These are phyloP conservation scores for Morus bassanus DNA, from an alignment of 2,797 vertebrate species.

Conservation along the genomic window DNA sequence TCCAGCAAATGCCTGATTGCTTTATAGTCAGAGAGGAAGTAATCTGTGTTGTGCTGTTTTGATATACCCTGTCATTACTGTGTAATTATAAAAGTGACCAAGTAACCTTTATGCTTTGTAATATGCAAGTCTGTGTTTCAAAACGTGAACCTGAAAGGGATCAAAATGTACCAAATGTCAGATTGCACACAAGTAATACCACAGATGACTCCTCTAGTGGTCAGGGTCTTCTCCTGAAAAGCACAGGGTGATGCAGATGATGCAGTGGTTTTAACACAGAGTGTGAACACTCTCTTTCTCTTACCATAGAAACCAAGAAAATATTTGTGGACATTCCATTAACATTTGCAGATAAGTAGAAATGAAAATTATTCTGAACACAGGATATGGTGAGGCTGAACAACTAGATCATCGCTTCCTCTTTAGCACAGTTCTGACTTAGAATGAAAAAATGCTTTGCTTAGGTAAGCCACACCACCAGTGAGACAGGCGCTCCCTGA, in stretches of 20 bases:
- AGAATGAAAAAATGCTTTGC: conserved; percentile 36
- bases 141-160: conserved; percentile 61
- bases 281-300: conserved; percentile 39
- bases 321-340: conserved; percentile 78
- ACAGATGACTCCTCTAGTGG: conserved; percentile 19
- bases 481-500: not conserved
- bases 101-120: conserved; percentile 19
- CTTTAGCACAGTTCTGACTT: conserved; percentile 28
- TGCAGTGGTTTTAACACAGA: conserved; percentile 62
- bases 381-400: conserved; percentile 70
- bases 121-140: conserved; percentile 15
- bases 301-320: conserved; percentile 77
- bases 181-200: conserved; percentile 29
- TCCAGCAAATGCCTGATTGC: not conserved
- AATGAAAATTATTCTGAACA: conserved; percentile 74
- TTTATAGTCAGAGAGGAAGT: not conserved
- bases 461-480: conserved; percentile 24
- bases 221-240: conserved; percentile 60
- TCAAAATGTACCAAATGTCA: conserved; percentile 41
- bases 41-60: not conserved
- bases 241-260: conserved; percentile 49
- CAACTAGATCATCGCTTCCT: conserved; percentile 66
- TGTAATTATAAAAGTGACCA: not conserved
- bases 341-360: conserved; percentile 74
- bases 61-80: not conserved